These are phyloP conservation scores for Norana najaformis DNA, from an alignment of 2,888 invertebrate species.

Conservation along the genomic window DNA sequence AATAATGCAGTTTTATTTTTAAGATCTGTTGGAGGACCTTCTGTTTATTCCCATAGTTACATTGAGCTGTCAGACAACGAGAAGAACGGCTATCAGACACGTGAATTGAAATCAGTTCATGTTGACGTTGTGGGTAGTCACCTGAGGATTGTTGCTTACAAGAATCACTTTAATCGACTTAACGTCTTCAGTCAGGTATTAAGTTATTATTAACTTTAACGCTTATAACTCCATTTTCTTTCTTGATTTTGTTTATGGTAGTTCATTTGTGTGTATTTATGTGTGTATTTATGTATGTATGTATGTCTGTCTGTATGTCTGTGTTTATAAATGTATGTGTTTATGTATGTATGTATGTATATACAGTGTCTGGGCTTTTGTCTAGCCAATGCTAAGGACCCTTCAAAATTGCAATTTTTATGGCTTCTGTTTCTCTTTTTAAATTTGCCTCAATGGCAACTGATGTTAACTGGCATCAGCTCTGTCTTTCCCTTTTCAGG, in stretches of 20 bases:
- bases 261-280: neutral
- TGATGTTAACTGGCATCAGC: neutral
- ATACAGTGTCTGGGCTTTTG: neutral
- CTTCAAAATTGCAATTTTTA: no score
- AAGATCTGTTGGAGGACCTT: neutral
- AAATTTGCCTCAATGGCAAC: neutral
- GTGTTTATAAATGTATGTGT: no score
- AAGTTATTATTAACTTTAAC: neutral
- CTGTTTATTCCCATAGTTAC: neutral
- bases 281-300: neutral
- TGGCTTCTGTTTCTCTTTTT: neutral
- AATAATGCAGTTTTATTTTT: neutral
- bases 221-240: neutral
- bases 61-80: neutral
- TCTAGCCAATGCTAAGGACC: neutral
- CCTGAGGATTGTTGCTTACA: neutral
- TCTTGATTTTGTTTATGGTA: neutral
- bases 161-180: slow-evolving; percentile 10
- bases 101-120: slow-evolving; percentile 16
- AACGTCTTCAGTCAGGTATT: slow-evolving; percentile 10
- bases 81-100: slow-evolving; percentile 9
- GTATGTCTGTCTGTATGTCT: no score
- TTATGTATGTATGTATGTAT: neutral
- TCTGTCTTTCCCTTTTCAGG: neutral
- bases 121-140: slow-evolving; percentile 14